Evolutionary conservation across 2,888 invertebrate species (phyloP).

Genomic region (Dicycla oo): DNA sequence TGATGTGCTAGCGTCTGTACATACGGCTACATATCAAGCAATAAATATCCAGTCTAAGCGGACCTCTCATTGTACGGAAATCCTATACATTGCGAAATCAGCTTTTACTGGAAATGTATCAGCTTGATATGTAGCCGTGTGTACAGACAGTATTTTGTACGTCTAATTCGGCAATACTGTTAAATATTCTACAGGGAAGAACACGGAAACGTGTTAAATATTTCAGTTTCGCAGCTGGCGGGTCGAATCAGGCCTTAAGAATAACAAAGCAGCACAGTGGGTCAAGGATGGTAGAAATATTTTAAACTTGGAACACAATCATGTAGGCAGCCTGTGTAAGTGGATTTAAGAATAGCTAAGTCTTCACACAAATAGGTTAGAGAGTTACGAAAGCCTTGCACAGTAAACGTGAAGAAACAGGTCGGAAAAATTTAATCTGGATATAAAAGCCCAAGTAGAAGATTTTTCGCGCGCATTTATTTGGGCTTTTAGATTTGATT

Average conservation of each 20-base stretch:
- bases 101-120: too few relatives aligned
- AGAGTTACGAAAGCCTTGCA: constrained; percentile 13
- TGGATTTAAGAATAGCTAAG: constrained; percentile 48
- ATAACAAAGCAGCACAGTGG: constrained; percentile 33
- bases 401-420: background rate
- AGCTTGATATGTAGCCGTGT: too few relatives aligned
- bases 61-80: too few relatives aligned
- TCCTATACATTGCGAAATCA: too few relatives aligned
- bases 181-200: constrained; percentile 31
- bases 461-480: too few relatives aligned
- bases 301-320: constrained; percentile 45
- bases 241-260: constrained; percentile 19
- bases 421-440: background rate
- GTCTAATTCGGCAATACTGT: constrained; percentile 21
- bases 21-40: too few relatives aligned
- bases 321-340: constrained; percentile 32
- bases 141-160: background rate
- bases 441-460: too few relatives aligned
- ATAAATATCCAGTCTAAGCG: too few relatives aligned
- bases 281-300: constrained; percentile 48
- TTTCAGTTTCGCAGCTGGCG: constrained; percentile 12
- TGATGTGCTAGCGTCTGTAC: too few relatives aligned
- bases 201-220: constrained; percentile 24
- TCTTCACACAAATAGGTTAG: constrained; percentile 11
- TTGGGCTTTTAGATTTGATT: background rate